Conservation (phyloP, 2,888 invertebrate genomes). For the Ophion slaviceki region DNA sequence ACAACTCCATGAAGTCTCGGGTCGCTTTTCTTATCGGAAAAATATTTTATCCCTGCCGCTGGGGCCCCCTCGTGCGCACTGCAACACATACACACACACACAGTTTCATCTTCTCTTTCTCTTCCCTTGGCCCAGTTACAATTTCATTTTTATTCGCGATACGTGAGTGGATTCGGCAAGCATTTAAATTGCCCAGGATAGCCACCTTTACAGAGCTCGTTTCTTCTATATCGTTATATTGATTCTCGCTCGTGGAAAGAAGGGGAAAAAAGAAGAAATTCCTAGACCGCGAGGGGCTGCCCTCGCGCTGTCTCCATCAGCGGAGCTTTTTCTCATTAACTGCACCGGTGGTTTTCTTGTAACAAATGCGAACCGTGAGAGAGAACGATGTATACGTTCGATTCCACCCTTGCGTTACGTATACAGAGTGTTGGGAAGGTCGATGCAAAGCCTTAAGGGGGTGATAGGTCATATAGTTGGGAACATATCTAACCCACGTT, state of each 20-base stretch:
- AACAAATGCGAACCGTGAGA: slow-evolving; percentile 11
- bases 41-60: slow-evolving; percentile 69
- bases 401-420: slow-evolving; percentile 17
- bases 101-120: slow-evolving; percentile 44
- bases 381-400: slow-evolving; percentile 4
- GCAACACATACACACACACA: slow-evolving; percentile 30
- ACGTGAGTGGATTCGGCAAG: slow-evolving; percentile 68
- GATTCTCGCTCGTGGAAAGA: slow-evolving; percentile 40
- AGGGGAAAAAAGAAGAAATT: neutral
- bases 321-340: slow-evolving; percentile 55
- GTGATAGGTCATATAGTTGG: too few relatives aligned
- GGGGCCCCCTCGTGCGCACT: slow-evolving; percentile 23
- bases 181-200: slow-evolving; percentile 66
- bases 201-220: slow-evolving; percentile 50
- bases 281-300: neutral
- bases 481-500: too few relatives aligned
- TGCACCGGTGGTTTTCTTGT: slow-evolving; percentile 6
- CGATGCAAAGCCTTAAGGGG: too few relatives aligned
- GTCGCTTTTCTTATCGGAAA: slow-evolving; percentile 71
- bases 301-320: neutral
- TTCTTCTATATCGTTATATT: slow-evolving; percentile 49
- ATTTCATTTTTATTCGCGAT: slow-evolving; percentile 71
- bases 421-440: too few relatives aligned
- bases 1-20: slow-evolving; percentile 71
- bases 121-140: slow-evolving; percentile 69